Base-by-base conservation (phyloP, 2,888 invertebrate genomes). In the Maniola hyperantus region DNA sequence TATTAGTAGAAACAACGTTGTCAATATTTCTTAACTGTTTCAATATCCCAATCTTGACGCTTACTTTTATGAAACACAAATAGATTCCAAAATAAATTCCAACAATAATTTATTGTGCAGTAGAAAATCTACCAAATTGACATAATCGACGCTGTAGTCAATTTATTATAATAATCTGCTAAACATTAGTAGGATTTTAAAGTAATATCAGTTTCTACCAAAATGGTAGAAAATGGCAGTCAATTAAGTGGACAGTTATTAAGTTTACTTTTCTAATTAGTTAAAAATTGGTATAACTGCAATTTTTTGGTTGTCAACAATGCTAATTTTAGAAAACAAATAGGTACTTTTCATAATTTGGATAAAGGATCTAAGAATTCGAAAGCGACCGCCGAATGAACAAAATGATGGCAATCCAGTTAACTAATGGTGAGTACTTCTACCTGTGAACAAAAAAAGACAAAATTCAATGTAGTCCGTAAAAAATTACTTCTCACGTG, bases 301-400 rank as follows among this genome's bases (percentile, higher is more conserved):
- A 42, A 36, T 5, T 15, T 33, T 36, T 34, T 55, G n/a, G 15
- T 15, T 36, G 53, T 8, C 4, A 10, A 33, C 11, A 15, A 53
- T 18, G 36, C 5, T 55, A 18, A 39, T 20, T 42, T 55, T 55
- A 6, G 5, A 36, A 36, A 55, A 18, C 4, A 55, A 55, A 13
- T 20, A 54, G 5, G 65, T 63, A 68, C n/a, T n/a, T n/a, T n/a
- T 65, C 68, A 70, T 67, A 55, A 54, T 57, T 20, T 36, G 18
- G 18, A 53, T 57, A 70, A 58, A 55, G 55, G 59, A 73, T 76
- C 74, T 46, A 48, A 64, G 66, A 58, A 64, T 77, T 78, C 76
- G 78, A 79, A 79, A 83, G 80, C 77, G 76, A 80, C 77, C 76
- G 76, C 78, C 79, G 79, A 82, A 79, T 77, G 71, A 79, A 82